A percentile compares a stretch with the other conserved stretches of the same genome.
Evolutionary conservation across 92 coral and sea anemone genomes (phyloP).

Genomic region (Actinernus sp.): DNA sequence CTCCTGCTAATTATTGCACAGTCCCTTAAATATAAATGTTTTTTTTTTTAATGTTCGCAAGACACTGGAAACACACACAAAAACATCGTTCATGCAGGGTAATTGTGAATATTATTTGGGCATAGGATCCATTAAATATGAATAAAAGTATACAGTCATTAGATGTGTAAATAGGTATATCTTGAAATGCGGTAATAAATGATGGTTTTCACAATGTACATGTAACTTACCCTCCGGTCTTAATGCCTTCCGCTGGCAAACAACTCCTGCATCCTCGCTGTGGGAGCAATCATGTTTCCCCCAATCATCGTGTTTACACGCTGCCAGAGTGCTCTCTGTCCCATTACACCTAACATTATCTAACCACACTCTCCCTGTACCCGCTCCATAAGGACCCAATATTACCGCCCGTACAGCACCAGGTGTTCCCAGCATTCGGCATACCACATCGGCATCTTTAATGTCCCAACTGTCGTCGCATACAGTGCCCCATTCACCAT

Average conservation of each 20-base stretch:
- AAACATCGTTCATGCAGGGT: too few species aligned
- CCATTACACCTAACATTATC: conserved; percentile 65
- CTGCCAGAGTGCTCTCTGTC: conserved; percentile 31
- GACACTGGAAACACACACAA: too few species aligned
- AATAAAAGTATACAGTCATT: too few species aligned
- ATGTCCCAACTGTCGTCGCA: conserved; percentile 55
- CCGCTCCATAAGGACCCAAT: conserved; percentile 36
- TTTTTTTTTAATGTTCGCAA: too few species aligned
- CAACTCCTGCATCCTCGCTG: conserved; percentile 57
- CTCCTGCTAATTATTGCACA: too few species aligned
- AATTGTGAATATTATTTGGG: too few species aligned
- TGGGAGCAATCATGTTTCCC: conserved; percentile 56
- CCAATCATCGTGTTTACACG: conserved; percentile 50
- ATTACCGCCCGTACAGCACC: conserved; percentile 36
- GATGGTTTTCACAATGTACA: background rate
- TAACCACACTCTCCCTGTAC: conserved; percentile 28
- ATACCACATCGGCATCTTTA: conserved; percentile 56
- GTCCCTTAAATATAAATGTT: too few species aligned
- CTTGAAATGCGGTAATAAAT: conserved; percentile 9
- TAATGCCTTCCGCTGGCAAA: conserved; percentile 30
- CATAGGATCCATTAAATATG: too few species aligned
- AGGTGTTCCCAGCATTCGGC: conserved; percentile 64
- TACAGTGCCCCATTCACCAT: conserved; percentile 65
- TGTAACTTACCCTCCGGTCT: conserved; percentile 9
- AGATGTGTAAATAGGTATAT: background rate